Evolutionary conservation across 1,140 invertebrate genomes (phyloP), one percentile per base, ranked within the genome.

Genomic region (Megalonaias nervosa): DNA sequence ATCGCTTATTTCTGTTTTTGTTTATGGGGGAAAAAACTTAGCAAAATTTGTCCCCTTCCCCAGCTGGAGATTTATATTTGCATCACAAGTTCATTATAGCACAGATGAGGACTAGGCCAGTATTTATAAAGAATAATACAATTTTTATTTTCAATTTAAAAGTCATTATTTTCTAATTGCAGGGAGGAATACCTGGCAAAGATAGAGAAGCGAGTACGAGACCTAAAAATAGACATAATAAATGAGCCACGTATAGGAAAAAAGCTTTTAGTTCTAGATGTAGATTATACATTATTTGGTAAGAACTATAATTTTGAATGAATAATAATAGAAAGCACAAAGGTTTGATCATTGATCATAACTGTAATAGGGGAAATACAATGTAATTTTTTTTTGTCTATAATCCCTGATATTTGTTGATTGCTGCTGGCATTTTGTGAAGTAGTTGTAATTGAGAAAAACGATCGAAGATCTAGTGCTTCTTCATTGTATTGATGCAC

Each of bases 271-370:
- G 97, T 99, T 0, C 91, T 99, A 55, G 98, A 99, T 88, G 98
- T 99, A 87, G 98, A 99, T 91, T 99, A 99, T 86, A 99, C 97
- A 14, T 90, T 99, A 16, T 98, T 98, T 90, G 91, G 91, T 91
- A 87, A 82, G 85, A 48, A 48, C 38, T 48, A 11, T 48, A 48
- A 48, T 48, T 48, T 48, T 48, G 38, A 48, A 48, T 48, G 38
- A 48, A 48, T 48, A 48, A 48, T 48, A 0, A 48, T 48, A 11
- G 38, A 48, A 48, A 48, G 11, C 38, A 48, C 11, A 48, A 9
- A 48, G 11, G 11, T 48, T 9, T 5, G 0, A 9, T 48, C 11
- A 48, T 9, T 48, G 11, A 48, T 48, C 38, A 48, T 48, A 48
- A 48, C 6, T 48, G 0, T 48, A 48, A 48, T 48, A 48, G 38